These are phyloP conservation scores for Sciurus niger DNA, from an alignment of 2,113 vertebrate species.

Conservation along the genomic window DNA sequence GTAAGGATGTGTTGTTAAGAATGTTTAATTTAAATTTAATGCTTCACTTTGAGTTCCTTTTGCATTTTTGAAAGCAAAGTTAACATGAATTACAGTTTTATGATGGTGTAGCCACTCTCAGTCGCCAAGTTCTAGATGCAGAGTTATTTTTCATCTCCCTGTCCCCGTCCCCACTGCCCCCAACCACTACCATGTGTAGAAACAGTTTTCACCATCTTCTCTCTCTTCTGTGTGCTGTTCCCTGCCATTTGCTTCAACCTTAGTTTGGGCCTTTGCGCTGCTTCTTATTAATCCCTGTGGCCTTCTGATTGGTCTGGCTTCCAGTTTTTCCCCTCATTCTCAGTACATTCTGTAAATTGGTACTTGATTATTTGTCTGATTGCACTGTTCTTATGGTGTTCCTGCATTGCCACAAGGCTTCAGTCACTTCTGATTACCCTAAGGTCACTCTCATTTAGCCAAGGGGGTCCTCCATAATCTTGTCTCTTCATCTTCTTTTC, in stretches of 20 bases:
- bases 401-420: neutral
- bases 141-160: neutral
- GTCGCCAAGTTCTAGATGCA: neutral
- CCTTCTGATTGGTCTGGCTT: neutral
- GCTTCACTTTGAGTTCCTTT: neutral
- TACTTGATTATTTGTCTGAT: neutral
- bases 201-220: neutral
- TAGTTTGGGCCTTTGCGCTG: neutral
- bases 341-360: neutral
- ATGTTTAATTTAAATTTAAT: conserved; percentile 31
- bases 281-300: neutral
- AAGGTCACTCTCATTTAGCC: neutral
- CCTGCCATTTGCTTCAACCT: neutral
- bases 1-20: neutral
- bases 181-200: neutral
- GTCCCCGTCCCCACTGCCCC: too few relatives aligned
- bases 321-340: neutral
- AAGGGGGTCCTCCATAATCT: too few relatives aligned
- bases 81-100: neutral
- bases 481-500: neutral
- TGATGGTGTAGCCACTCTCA: neutral
- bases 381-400: neutral
- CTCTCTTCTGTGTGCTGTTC: neutral
- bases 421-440: neutral
- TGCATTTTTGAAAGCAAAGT: neutral